Evolutionary conservation across 2,888 invertebrate genomes (phyloP).

Genomic region (Synanthedon vespiformis): DNA sequence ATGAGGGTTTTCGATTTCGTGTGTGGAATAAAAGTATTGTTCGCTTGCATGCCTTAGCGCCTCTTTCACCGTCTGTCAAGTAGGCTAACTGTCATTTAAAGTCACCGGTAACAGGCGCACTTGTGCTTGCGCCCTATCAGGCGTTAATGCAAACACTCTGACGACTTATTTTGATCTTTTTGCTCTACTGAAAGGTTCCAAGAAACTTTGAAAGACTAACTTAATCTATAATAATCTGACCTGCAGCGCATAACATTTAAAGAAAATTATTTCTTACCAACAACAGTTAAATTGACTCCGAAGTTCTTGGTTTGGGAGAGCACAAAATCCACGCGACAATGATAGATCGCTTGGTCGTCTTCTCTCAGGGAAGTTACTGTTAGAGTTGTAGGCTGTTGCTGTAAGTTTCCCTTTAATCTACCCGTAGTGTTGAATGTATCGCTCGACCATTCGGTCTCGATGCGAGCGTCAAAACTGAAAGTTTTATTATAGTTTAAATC

Average conservation of each 20-base stretch:
- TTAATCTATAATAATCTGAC: too few relatives aligned
- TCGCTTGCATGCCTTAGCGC: too few relatives aligned
- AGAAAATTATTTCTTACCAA: slow-evolving; percentile 40
- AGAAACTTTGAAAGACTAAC: too few relatives aligned
- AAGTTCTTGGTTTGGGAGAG: slow-evolving; percentile 69
- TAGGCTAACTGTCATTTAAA: too few relatives aligned
- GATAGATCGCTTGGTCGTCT: slow-evolving; percentile 63
- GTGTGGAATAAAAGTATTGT: too few relatives aligned
- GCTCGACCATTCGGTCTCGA: slow-evolving; percentile 48
- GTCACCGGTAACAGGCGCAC: too few relatives aligned
- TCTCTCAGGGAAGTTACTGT: slow-evolving; percentile 37
- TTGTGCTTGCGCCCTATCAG: too few relatives aligned
- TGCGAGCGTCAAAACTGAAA: slow-evolving; percentile 53
- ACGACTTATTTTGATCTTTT: too few relatives aligned
- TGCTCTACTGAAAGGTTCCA: too few relatives aligned
- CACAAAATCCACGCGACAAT: slow-evolving; percentile 72
- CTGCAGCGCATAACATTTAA: background rate
- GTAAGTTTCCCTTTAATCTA: slow-evolving; percentile 34
- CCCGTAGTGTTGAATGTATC: slow-evolving; percentile 38
- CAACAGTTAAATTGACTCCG: slow-evolving; percentile 66
- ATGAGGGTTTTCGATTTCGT: too few relatives aligned
- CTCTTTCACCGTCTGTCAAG: too few relatives aligned
- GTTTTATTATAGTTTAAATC: background rate
- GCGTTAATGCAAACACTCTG: too few relatives aligned
- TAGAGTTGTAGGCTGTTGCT: slow-evolving; percentile 35